phyloP scores from a whole-genome alignment of 2,888 invertebrate species.

The Fragum whitleyi region DNA sequence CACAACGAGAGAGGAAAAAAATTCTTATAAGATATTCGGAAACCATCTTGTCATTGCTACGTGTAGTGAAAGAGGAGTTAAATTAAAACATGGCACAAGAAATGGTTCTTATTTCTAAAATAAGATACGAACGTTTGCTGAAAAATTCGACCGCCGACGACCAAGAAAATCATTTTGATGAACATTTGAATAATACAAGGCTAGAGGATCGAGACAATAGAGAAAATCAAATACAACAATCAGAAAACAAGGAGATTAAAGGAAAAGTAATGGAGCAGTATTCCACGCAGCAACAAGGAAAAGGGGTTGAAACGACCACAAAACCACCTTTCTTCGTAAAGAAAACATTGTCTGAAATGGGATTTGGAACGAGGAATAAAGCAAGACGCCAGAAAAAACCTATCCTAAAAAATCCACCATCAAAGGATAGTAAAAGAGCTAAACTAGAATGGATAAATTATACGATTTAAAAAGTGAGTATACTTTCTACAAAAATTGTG shows the following conservation, averaged over 20 bases:
- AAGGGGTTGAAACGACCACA: background rate
- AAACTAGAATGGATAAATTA: constrained; percentile 22
- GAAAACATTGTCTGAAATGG: constrained; percentile 44
- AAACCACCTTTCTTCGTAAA: constrained; percentile 44
- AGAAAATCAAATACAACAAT: background rate
- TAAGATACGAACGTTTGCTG: constrained; percentile 42
- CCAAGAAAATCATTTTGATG: background rate
- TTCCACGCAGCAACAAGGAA: background rate
- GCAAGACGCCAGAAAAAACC: background rate
- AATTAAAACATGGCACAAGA: constrained; percentile 36
- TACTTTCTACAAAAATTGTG: background rate
- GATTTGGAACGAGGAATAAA: background rate
- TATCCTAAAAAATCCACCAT: background rate
- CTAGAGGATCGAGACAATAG: background rate
- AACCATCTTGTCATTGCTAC: constrained; percentile 30
- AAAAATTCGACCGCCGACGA: constrained; percentile 2
- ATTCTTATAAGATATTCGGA: constrained; percentile 33
- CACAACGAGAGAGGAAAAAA: constrained; percentile 27
- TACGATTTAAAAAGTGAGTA: constrained; percentile 3
- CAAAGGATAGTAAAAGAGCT: constrained; percentile 9
- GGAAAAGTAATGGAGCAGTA: background rate
- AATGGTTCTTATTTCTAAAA: constrained; percentile 45
- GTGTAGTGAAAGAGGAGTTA: constrained; percentile 7
- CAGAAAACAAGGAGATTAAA: background rate
- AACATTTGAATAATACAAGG: background rate